Evolutionary conservation across 2,113 vertebrate genomes (phyloP), one percentile per base, ranked within the genome.

Genomic region (Falcunculus frontatus): DNA sequence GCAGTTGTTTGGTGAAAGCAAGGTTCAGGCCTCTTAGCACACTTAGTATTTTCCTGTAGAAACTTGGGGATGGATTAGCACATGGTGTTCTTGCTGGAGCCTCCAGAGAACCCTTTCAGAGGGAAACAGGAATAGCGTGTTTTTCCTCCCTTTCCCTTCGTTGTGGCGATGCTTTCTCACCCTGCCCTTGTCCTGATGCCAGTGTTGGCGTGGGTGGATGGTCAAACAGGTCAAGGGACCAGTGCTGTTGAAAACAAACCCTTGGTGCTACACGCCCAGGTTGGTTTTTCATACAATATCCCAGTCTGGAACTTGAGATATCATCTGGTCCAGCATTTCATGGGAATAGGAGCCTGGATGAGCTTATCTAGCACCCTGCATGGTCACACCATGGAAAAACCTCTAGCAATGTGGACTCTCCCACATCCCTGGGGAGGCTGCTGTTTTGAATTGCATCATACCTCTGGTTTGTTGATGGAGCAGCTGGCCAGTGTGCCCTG

Each of bases 401-500:
- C 11, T 89, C 27, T 37, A 81, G 19, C 0, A 3, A 4, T n/a
- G 23, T 11, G 32, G 41, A 44, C n/a, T 69, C 64, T 14, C 12
- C 32, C 19, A 10, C 1, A 3, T 63, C 35, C 19, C 9, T 72
- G 12, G 4, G 52, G 16, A 89, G 16, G 30, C 44, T 8, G 6
- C 47, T 29, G n/a, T 46, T 84, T 83, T 80, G 19, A 76, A 19
- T 88, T 50, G 16, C 42, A 22, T 53, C 21, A 2, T n/a, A 13
- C 55, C 21, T 11, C 19, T 69, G 26, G 8, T 35, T 41, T 57
- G 46, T 41, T 80, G 46, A 6, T 64, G 64, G 35, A 77, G 35
- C 2, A 4, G 6, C 55, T 87, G 18, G 1, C 16, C 27, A 53
- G 0, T 69, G 23, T 1, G 1, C 37, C 16, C 22, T 72, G 6